Percentiles rank a stretch among this genome's conserved stretches.
Evolutionary conservation across 2,113 vertebrate species (phyloP).

Genomic region (Casuarius casuarius): DNA sequence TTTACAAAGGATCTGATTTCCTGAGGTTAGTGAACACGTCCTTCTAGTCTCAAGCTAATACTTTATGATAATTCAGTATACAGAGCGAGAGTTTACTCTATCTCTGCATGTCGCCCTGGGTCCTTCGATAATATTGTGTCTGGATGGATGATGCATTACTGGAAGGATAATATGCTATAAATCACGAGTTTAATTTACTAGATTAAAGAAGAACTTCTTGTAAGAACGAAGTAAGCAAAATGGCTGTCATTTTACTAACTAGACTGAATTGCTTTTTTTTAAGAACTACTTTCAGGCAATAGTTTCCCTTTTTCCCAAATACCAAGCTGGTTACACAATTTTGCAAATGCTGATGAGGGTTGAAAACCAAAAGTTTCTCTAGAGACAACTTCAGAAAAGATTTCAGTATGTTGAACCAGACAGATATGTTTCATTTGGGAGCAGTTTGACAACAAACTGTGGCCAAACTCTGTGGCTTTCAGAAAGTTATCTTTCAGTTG

Average conservation of each 20-base stretch:
- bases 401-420: not conserved
- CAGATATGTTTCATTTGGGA: not conserved
- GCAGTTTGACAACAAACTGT: not conserved
- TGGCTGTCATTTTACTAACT: not conserved
- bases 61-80: not conserved
- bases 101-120: not conserved
- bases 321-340: not conserved
- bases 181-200: not conserved
- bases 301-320: not conserved
- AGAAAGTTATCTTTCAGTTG: not conserved
- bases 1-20: constrained; percentile 37
- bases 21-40: not conserved
- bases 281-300: not conserved
- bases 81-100: not conserved
- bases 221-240: not conserved
- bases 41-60: not conserved
- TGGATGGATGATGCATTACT: not conserved
- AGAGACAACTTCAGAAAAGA: not conserved
- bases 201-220: not conserved
- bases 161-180: not conserved
- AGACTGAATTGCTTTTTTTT: not conserved
- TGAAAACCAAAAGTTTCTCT: not conserved
- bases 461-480: not conserved
- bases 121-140: not conserved
- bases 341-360: not conserved